Evolutionary conservation across 92 coral and sea anemone species (phyloP).

Genomic region (Heteractis magnifica): DNA sequence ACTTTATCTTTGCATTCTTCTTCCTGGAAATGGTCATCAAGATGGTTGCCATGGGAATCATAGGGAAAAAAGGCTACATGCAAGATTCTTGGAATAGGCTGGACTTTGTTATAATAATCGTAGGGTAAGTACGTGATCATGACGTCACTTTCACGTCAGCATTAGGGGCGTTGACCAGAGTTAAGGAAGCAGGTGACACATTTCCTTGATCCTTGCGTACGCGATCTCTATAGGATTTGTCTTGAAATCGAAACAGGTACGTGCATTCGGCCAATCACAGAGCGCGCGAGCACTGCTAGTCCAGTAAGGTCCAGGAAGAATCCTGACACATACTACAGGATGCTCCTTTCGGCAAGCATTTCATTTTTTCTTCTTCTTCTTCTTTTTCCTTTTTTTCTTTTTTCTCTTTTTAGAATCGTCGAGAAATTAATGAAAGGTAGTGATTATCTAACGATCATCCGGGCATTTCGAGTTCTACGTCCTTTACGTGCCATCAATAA

Average conservation of each 20-base stretch:
- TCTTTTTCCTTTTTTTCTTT: background rate
- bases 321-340: background rate
- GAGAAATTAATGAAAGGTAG: conserved; percentile 67
- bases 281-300: background rate
- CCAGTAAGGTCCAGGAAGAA: background rate
- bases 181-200: too few species aligned
- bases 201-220: background rate
- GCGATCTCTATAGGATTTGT: background rate
- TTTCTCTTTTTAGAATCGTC: conserved; percentile 53
- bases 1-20: conserved; percentile 80
- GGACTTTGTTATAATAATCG: conserved; percentile 80
- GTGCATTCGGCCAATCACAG: background rate
- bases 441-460: conserved; percentile 73
- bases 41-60: conserved; percentile 93
- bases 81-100: conserved; percentile 93
- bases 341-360: background rate
- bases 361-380: background rate
- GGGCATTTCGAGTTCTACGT: conserved; percentile 93
- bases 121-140: conserved; percentile 71
- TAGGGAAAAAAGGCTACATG: conserved; percentile 83
- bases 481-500: conserved; percentile 96
- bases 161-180: background rate
- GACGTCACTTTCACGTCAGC: background rate
- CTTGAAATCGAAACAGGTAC: too few species aligned
- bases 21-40: conserved; percentile 84